These are phyloP conservation scores for Gymnogyps californianus DNA, from an alignment of 2,113 vertebrate species.

Conservation along the genomic window DNA sequence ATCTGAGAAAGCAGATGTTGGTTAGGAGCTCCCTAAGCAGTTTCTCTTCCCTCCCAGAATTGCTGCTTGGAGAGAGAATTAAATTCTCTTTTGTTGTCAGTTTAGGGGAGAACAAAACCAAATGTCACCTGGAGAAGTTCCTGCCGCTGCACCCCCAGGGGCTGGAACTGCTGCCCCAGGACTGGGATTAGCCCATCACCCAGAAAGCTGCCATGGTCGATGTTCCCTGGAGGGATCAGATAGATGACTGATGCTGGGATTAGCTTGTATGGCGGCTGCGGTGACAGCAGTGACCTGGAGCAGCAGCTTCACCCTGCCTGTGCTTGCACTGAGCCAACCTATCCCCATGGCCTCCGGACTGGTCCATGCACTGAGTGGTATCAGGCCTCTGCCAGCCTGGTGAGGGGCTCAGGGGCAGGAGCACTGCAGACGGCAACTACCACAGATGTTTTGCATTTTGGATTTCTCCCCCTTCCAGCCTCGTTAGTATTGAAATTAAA, in stretches of 20 bases:
- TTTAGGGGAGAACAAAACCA: conserved; percentile 25
- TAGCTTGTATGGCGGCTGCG: accelerated
- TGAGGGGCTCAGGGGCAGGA: neutral
- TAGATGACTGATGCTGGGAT: neutral
- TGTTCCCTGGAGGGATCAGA: neutral
- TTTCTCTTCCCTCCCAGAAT: conserved; percentile 26
- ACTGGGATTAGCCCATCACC: neutral
- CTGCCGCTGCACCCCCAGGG: neutral
- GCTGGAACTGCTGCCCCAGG: neutral
- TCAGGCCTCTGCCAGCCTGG: neutral
- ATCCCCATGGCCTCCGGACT: accelerated
- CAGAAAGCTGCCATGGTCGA: accelerated
- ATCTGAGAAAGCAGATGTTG: conserved; percentile 44
- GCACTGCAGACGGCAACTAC: neutral
- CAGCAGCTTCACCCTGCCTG: neutral
- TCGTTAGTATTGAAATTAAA: conserved; percentile 64
- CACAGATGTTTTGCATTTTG: conserved; percentile 14
- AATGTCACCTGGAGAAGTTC: conserved; percentile 7
- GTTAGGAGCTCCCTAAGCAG: conserved; percentile 34
- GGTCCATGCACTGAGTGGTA: neutral
- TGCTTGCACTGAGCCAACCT: neutral
- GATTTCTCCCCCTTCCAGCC: neutral
- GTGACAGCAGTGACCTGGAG: neutral
- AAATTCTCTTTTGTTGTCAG: conserved; percentile 20
- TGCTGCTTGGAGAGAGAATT: conserved; percentile 27